A percentile compares a stretch with the other conserved stretches of the same genome.
Evolutionary conservation across 2,113 vertebrate genomes (phyloP).

Genomic region (Chionodraco myersi): DNA sequence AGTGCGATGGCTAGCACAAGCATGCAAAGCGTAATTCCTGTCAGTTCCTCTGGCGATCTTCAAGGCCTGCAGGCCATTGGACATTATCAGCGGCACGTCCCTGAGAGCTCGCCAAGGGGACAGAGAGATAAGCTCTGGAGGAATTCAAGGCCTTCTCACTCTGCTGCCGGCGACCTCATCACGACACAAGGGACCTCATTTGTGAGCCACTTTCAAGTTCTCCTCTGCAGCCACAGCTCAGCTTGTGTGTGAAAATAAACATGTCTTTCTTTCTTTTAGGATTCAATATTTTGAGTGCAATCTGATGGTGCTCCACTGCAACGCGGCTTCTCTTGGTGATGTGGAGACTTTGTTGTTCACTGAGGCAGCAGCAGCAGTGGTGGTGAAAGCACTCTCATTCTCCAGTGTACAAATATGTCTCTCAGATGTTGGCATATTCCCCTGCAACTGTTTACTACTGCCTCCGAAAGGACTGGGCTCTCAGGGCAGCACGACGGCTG

Average conservation of each 20-base stretch:
- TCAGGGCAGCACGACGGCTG: slow-evolving; percentile 26
- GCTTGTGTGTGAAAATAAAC: slow-evolving; percentile 12
- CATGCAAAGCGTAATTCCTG: slow-evolving; percentile 51
- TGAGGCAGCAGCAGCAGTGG: slow-evolving; percentile 35
- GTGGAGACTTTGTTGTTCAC: slow-evolving; percentile 41
- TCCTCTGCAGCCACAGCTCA: slow-evolving; percentile 23
- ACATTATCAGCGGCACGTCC: slow-evolving; percentile 58
- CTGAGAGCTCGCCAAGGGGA: slow-evolving; percentile 67
- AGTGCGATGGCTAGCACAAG: slow-evolving; percentile 30
- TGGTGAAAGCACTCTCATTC: slow-evolving; percentile 22
- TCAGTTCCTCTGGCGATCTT: slow-evolving; percentile 60
- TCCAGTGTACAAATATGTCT: slow-evolving; percentile 51
- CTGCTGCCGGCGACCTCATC: slow-evolving; percentile 33
- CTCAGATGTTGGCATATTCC: slow-evolving; percentile 47
- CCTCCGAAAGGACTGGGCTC: slow-evolving; percentile 47
- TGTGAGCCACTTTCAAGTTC: slow-evolving; percentile 46
- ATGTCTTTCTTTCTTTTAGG: slow-evolving; percentile 6
- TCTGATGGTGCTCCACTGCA: slow-evolving; percentile 6
- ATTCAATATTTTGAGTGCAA: slow-evolving; percentile 10
- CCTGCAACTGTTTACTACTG: slow-evolving; percentile 44
- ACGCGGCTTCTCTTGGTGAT: neutral
- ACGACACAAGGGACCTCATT: slow-evolving; percentile 49
- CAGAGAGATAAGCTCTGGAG: slow-evolving; percentile 66
- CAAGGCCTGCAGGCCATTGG: slow-evolving; percentile 50
- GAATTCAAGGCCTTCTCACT: slow-evolving; percentile 69